Base-by-base conservation (phyloP, 2,888 invertebrate species). In the Folsomia candida region DNA sequence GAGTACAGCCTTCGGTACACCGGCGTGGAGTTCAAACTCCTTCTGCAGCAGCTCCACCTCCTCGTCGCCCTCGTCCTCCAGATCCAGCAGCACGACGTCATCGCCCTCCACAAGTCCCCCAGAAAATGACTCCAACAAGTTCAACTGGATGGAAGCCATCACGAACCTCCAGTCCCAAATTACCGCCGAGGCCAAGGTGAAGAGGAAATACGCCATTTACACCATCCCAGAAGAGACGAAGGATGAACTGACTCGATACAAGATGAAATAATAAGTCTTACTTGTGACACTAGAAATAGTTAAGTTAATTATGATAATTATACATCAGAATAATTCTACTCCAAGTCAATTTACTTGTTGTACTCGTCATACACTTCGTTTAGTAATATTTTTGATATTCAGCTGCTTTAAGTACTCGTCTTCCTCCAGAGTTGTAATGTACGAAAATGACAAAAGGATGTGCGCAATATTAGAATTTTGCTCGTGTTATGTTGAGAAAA, bases 111-210 rank as follows among this genome's bases (percentile, higher is more conserved):
- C n/a, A n/a, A n/a, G n/a, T n/a, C n/a, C n/a, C n/a, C n/a, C n/a
- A n/a, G n/a, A n/a, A n/a, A n/a, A n/a, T n/a, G n/a, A n/a, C n/a
- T 24, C 25, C 26, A 24, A 59, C 24, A 59, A 59, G 59, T 72
- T 73, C 60, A 73, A 73, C 62, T 73, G 73, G 73, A 73, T 73
- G 73, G 70, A 62, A 37, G 73, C 73, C 26, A 73, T 73, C 25
- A 28, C 69, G 6, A 67, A 65, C 27, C 51, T 73, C 28, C 73
- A 73, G 51, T 70, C 70, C 59, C 65, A 73, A 61, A 73, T 73
- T 65, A 73, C 61, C 27, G 67, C 69, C 60, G 73, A 73, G 51
- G 63, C 70, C 27, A 59, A 59, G 26, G 69, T 65, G 65, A 73
- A 73, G 51, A 73, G 68, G 73, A 73, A 60, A 63, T 73, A 73